These are phyloP conservation scores for Melangyna quadrimaculata DNA, from an alignment of 2,888 invertebrate genomes.

Conservation along the genomic window DNA sequence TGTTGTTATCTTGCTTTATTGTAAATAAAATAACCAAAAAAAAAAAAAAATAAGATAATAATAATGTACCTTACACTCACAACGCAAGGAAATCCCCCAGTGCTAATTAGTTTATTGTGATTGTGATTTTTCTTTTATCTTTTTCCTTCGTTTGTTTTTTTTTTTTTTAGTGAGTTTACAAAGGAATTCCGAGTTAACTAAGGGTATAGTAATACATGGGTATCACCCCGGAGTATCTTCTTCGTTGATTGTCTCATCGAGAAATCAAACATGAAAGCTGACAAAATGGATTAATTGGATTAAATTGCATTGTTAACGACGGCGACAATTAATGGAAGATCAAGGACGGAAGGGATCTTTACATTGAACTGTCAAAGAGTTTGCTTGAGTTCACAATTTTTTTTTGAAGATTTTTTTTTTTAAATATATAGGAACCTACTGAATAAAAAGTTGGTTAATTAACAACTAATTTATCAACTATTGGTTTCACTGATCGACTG, in stretches of 20 bases:
- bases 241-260: slow-evolving; percentile 46
- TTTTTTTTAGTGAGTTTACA: neutral
- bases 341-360: neutral
- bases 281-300: slow-evolving; percentile 16
- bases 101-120: slow-evolving; percentile 41
- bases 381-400: neutral
- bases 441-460: too few species aligned
- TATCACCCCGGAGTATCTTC: slow-evolving; percentile 3
- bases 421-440: too few species aligned
- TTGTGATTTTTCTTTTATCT: neutral
- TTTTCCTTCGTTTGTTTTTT: slow-evolving; percentile 22
- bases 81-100: slow-evolving; percentile 20
- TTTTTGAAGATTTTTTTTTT: too few species aligned
- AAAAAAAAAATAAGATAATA: neutral
- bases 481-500: too few species aligned
- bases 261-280: neutral
- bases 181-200: slow-evolving; percentile 30
- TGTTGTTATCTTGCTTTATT: neutral
- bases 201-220: neutral
- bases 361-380: neutral
- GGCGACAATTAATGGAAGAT: neutral
- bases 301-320: neutral
- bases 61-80: slow-evolving; percentile 14
- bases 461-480: too few species aligned
- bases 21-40: neutral